Conservation (phyloP, 2,888 invertebrate species). For the Ochropleura plecta region DNA sequence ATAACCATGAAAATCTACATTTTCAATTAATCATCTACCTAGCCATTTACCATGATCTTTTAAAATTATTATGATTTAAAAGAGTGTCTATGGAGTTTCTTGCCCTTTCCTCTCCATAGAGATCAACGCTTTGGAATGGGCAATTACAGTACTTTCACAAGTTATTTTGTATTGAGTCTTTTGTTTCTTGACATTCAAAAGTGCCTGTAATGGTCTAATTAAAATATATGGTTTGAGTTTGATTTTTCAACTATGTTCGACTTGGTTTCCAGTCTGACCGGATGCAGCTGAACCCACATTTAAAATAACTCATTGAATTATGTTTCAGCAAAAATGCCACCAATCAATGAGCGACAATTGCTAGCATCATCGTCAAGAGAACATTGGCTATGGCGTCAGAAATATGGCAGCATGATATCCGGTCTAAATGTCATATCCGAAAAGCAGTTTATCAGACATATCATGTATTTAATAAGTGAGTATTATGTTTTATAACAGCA, state of each 20-base stretch:
- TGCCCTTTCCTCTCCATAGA: too few relatives aligned
- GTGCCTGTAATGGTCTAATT: too few relatives aligned
- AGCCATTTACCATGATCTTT: too few relatives aligned
- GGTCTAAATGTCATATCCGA: slow-evolving; percentile 81
- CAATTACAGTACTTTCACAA: too few relatives aligned
- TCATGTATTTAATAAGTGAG: slow-evolving; percentile 88
- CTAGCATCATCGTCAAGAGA: slow-evolving; percentile 84
- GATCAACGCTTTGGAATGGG: too few relatives aligned
- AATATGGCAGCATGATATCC: slow-evolving; percentile 73
- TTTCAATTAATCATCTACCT: background rate
- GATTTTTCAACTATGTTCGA: background rate
- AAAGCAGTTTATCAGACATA: slow-evolving; percentile 85
- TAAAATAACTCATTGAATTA: background rate
- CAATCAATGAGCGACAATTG: slow-evolving; percentile 80
- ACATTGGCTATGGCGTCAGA: slow-evolving; percentile 80
- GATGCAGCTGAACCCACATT: background rate
- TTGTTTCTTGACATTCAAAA: too few relatives aligned
- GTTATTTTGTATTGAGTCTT: too few relatives aligned
- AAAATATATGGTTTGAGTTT: too few relatives aligned
- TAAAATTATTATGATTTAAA: too few relatives aligned
- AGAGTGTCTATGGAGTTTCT: too few relatives aligned
- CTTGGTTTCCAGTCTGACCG: background rate
- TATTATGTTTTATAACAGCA: slow-evolving; percentile 44
- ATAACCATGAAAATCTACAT: background rate
- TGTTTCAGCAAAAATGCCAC: slow-evolving; percentile 84